These are phyloP conservation scores for Busseola fusca DNA, from an alignment of 2,888 invertebrate species.

Conservation along the genomic window DNA sequence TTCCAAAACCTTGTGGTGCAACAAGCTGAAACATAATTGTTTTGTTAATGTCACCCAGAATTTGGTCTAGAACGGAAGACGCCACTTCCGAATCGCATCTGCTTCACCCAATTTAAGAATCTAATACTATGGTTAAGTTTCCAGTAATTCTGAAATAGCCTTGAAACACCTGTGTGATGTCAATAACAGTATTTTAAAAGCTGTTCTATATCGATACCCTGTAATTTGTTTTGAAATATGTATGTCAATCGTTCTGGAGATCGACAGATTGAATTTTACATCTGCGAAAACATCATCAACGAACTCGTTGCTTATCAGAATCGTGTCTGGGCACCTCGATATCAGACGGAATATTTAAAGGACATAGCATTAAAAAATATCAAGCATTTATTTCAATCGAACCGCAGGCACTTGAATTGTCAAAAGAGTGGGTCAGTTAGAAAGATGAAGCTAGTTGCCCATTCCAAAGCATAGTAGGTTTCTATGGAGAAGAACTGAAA, in stretches of 20 bases:
- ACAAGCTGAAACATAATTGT: slow-evolving; percentile 27
- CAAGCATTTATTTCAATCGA: background rate
- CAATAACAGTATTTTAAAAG: slow-evolving; percentile 31
- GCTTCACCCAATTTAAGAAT: slow-evolving; percentile 11
- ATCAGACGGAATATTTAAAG: slow-evolving; percentile 9
- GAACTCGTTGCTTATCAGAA: background rate
- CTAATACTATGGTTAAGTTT: slow-evolving; percentile 21
- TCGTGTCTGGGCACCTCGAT: background rate
- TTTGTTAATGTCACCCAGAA: slow-evolving; percentile 12
- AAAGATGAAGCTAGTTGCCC: background rate
- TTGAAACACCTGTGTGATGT: slow-evolving; percentile 20
- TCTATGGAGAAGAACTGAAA: background rate
- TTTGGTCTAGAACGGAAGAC: slow-evolving; percentile 15
- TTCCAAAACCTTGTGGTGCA: slow-evolving; percentile 8
- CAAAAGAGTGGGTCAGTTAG: background rate
- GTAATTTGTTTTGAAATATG: slow-evolving; percentile 33
- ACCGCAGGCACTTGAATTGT: background rate
- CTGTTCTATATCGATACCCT: slow-evolving; percentile 29
- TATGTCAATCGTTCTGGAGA: slow-evolving; percentile 23
- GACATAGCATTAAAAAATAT: background rate
- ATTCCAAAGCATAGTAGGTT: background rate
- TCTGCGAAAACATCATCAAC: slow-evolving; percentile 17
- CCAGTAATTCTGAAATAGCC: slow-evolving; percentile 37
- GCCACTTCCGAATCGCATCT: slow-evolving; percentile 10
- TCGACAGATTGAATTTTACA: slow-evolving; percentile 24